Evolutionary conservation across 2,888 invertebrate species (phyloP), one percentile per base, ranked within the genome.

Genomic region (Poecilobothrus nobilitatus): DNA sequence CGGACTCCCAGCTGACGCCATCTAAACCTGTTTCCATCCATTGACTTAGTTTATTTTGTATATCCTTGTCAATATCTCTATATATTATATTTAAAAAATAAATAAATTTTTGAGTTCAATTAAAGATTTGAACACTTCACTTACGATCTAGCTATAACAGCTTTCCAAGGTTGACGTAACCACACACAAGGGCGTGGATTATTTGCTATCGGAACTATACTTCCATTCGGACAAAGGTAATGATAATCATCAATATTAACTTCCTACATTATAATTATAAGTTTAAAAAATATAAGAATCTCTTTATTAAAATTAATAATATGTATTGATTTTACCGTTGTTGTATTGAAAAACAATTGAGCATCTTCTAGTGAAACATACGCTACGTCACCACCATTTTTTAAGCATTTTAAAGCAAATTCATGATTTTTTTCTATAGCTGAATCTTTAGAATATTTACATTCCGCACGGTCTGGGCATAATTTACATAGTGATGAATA

Each of bases 151-250:
- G 73, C 33, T 18, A 88, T 81, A 1, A 89, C 79, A 0, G 85
- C 81, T 8, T 81, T 79, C 86, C 88, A 88, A 0, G 88, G 87
- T 74, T 89, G 89, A 63, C 81, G 83, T 3, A 87, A 81, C 84
- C 89, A 86, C 20, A 84, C 78, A 75, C 89, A 89, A 0, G 87
- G 86, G 0, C 83, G 75, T 0, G 76, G 73, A 6, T 73, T 53
- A 8, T 70, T 72, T 7, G 66, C 68, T 3, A 81, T 72, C 0
- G 72, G 53, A 69, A 74, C 71, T 65, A 75, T 20, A 18, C 73
- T 74, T 10, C 79, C 80, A 74, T 81, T 73, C 27, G 75, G 73
- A 72, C 82, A 82, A 4, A 81, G 72, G 70, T 76, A 81, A 68
- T 73, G 73, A 70, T 74, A 81, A 8, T 72, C 65, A 18, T 21